Base-by-base conservation (phyloP, 2,888 invertebrate genomes). In the Trichogramma dendrolimi region DNA sequence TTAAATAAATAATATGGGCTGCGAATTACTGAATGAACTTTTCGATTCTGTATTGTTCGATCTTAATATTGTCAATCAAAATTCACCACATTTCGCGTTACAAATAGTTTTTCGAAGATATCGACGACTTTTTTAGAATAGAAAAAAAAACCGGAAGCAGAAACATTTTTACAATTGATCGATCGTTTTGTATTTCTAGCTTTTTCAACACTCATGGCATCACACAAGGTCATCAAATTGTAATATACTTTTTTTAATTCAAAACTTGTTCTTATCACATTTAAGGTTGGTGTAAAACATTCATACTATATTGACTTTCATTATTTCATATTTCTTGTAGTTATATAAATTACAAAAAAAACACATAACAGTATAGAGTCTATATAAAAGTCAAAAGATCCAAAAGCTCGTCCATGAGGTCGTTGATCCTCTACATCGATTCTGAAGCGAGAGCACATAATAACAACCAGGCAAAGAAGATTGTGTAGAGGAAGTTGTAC, bases 181-280 rank as follows among this genome's bases (percentile, higher is more conserved):
- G 51, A 60, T 54, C 56, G 54, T 40, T 58, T 41, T 4, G 3
- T 41, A 75, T 76, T 78, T 77, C 76, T 71, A 76, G 72, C 78
- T 78, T 77, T 77, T 78, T 77, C 75, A 75, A 75, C 77, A 73
- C 70, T 71, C 72, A 72, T 76, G 70, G 70, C 27, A 27, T 27
- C 27, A 27, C 27, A 27, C 27, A 27, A 27, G 27, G 27, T 27
- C 27, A 27, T 27, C 27, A 27, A 10, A 46, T 46, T 46, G 46
- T 46, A 27, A 27, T 53, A 6, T 48, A 48, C 27, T 6, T 42
- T 42, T 41, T 53, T 11, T 53, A 42, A 53, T 11, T 53, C 8
- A 51, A 8, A 51, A 51, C 39, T 44, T 8, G 2, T 44, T 7
- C 7, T 5, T 41, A 42, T 41, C 40, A 42, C 14, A 54, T 43